Base-by-base conservation (phyloP, 2,888 invertebrate species). In the Eurytoma californica region DNA sequence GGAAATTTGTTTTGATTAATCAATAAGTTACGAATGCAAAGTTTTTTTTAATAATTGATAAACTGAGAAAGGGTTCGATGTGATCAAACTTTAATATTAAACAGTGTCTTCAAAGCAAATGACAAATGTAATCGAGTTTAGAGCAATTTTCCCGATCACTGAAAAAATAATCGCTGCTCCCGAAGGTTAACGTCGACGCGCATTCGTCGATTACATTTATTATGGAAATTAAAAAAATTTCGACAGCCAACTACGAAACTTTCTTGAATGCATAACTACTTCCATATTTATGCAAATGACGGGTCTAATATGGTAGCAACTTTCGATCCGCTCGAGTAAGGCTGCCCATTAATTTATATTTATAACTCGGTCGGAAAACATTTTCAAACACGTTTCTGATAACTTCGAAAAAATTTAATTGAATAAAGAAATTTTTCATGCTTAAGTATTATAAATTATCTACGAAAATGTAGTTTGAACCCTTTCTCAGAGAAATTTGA, bases 191-290 rank as follows among this genome's bases (percentile, higher is more conserved):
- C 57, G 1, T 20, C 5, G 53, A 20, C 16, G 39, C 16, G 49
- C 14, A 47, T 47, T 61, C 58, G 20, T 58, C 61, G 65, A 66
- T 20, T 16, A 47, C 28, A 51, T 65, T 74, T 74, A 65, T 74
- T 65, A 65, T 67, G 63, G 58, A 63, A 72, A 63, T 68, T 66
- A 57, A 30, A 66, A 58, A 72, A 66, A 30, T 51, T 24, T 14
- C 16, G 24, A 30, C n/a, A 5, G 39, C 28, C 55, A 39, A 12
- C 73, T 55, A 5, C 63, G 55, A 53, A 74, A 79, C 70, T 60
- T 66, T 75, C 60, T 66, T 74, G 79, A 74, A 66, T 66, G 16
- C 58, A 61, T 57, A 74, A 70, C 58, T n/a, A 78, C 30, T 78
- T 57, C 24, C 61, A 58, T 72, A 72, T 61, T 72, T 70, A 79